Base-by-base conservation (phyloP, 2,888 invertebrate genomes). In the Phaedon cochleariae region DNA sequence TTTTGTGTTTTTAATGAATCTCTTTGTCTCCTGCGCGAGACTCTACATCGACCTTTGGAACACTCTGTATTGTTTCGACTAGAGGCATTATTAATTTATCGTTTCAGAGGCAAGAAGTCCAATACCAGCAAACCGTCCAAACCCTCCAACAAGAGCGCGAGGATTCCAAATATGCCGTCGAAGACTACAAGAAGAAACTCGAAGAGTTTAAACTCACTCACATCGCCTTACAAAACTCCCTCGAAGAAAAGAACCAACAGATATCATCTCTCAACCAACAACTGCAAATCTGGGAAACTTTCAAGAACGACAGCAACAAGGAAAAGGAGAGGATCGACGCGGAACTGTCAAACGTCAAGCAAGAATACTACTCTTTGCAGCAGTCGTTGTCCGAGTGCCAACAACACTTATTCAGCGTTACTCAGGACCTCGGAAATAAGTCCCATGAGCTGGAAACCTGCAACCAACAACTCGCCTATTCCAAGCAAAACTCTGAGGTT, bases 261-360 rank as follows among this genome's bases (percentile, higher is more conserved):
- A 60, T 68, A 12, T 34, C 52, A 15, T 53, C 54, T 5, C 59
- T 77, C 20, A 75, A 71, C 10, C 52, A 68, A 41, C 73, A 73
- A 54, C 51, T 78, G 9, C 67, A 76, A 54, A 61, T 72, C 34
- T 34, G 70, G 0, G 65, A 71, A 34, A 62, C 48, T 26, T 57
- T 69, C 20, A 71, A 70, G 65, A 73, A 77, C 49, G 74, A 76
- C 58, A 71, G 74, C 37, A 76, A 80, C 61, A 76, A 77, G 60
- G 75, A 74, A 37, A 67, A 74, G 6, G 69, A 75, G 46, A 70
- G 68, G 7, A 59, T 82, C 37, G 77, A 77, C 62, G 68, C 70
- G 29, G 74, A 75, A 51, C 46, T 74, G 54, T 46, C 59, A 1
- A 69, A 70, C 20, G 7, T 59, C 26, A 77, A 73, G 46, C 62